Evolutionary conservation across 2,113 vertebrate genomes (phyloP).

Genomic region (Alexandromys fortis): DNA sequence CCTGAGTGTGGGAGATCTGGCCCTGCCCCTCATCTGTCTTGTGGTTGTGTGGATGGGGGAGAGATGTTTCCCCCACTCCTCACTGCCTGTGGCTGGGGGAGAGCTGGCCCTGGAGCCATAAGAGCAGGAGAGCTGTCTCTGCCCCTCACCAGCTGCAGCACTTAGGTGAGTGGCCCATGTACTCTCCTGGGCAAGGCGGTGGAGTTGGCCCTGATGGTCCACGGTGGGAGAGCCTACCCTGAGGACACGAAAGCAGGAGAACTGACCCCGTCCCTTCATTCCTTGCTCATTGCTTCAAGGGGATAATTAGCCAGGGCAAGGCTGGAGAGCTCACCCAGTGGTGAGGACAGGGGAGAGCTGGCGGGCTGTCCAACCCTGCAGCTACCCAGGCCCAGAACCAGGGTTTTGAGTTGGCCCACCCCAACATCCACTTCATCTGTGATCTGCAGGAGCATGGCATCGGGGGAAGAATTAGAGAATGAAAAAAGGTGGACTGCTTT

Average conservation of each 20-base stretch:
- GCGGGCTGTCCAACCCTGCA: too few relatives aligned
- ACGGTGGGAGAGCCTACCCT: not conserved
- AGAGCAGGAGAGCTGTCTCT: not conserved
- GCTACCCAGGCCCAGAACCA: not conserved
- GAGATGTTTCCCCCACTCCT: not conserved
- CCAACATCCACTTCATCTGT: not conserved
- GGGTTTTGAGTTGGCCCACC: not conserved
- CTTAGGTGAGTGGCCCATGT: not conserved
- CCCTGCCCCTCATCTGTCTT: not conserved
- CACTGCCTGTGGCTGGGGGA: not conserved
- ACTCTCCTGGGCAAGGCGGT: not conserved
- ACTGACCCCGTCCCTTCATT: not conserved
- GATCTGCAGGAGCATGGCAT: not conserved
- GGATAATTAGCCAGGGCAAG: not conserved
- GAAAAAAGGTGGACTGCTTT: not conserved
- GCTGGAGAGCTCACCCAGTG: too few relatives aligned
- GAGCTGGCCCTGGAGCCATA: not conserved
- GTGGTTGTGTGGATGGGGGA: not conserved
- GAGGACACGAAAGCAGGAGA: not conserved
- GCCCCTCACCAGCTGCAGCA: not conserved
- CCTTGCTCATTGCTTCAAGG: not conserved
- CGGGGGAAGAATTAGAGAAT: constrained; percentile 39
- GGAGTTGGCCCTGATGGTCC: not conserved
- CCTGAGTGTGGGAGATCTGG: not conserved
- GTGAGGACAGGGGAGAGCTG: too few relatives aligned